Evolutionary conservation across 2,113 vertebrate genomes (phyloP), one percentile per base, ranked within the genome.

Genomic region (Callipepla californica): DNA sequence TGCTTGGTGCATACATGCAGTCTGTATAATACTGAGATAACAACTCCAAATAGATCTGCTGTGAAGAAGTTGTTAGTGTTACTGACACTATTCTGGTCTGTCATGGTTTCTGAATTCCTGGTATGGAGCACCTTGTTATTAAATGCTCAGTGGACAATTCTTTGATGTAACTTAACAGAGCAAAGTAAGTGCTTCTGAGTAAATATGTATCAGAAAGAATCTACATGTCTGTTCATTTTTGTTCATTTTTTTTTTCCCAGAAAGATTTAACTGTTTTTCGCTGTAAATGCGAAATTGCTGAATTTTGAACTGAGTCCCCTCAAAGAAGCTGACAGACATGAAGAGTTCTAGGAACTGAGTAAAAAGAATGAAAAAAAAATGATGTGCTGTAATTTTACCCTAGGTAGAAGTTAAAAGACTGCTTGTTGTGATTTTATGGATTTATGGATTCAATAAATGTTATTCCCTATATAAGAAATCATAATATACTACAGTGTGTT

Each of bases 341-440:
- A 14, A 72, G 9, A 59, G 34, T 80, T 87, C 66, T 58, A 22
- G n/a, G 19, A 86, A 44, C 5, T 47, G 53, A 84, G 65, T 4
- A 42, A 38, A 59, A 34, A 0, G 3, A 4, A 10, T 76, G 11
- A 59, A 85, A 48, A 30, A 72, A 40, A 84, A 87, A 87, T 13
- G 0, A 36, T 36, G 23, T 51, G 32, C 2, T 2, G n/a, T 69
- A 80, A 70, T 88, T 83, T 66, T 70, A 84, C 14, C 13, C 3
- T n/a, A 5, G 40, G 48, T 13, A 75, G 48, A 44, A 73, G 44
- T 73, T 81, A 26, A 47, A 59, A 68, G n/a, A 62, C 11, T 45
- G 26, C 9, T 79, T 91, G 26, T 50, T 38, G 34, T 91, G 30
- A 75, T 89, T 81, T 85, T 75, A 68, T n/a, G 42, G 30, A 48